A percentile compares a stretch with the other conserved stretches of the same genome.
These are phyloP conservation scores for Magallana ariakensis DNA, from an alignment of 1,140 invertebrate genomes.

Conservation along the genomic window DNA sequence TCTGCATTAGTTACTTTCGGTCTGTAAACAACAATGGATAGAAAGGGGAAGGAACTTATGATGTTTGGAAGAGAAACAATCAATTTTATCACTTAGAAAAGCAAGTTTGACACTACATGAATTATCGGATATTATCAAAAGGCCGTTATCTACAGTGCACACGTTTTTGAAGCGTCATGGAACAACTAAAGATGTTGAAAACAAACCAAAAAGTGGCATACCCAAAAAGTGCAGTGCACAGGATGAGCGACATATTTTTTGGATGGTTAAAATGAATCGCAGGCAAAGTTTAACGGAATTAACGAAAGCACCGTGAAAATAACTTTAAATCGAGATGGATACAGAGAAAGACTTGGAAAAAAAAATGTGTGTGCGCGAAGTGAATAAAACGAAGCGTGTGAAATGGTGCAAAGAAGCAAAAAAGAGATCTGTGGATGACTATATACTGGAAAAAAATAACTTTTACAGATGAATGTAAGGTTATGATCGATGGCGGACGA, in stretches of 20 bases:
- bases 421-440: constrained; percentile 35
- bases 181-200: neutral
- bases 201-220: neutral
- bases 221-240: neutral
- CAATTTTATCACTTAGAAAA: neutral
- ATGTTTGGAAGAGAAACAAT: neutral
- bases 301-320: neutral
- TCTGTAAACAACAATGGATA: neutral
- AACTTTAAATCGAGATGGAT: neutral
- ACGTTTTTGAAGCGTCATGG: neutral
- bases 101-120: neutral
- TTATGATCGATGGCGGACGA: constrained; percentile 36
- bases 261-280: neutral
- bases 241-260: neutral
- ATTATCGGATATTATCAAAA: neutral
- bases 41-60: neutral
- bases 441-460: constrained; percentile 34
- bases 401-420: neutral
- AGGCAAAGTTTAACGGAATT: neutral
- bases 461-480: constrained; percentile 42
- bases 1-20: constrained; percentile 10
- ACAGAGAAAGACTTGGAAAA: neutral
- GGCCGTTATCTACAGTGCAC: neutral
- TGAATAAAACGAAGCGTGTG: neutral
- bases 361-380: neutral